Evolutionary conservation across 2,888 invertebrate genomes (phyloP), one percentile per base, ranked within the genome.

Genomic region (Meta bourneti): DNA sequence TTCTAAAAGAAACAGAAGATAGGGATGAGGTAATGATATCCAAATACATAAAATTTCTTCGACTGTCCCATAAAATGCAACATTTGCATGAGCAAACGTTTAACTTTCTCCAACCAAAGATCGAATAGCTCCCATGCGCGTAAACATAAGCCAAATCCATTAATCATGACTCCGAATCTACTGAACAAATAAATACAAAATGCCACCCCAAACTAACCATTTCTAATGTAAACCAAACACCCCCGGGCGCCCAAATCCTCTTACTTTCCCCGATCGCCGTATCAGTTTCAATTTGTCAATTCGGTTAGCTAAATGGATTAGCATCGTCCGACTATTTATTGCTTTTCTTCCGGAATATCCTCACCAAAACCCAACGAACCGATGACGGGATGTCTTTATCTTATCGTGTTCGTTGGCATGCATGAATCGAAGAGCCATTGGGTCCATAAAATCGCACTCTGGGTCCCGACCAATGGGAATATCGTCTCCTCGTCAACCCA

Each of bases 261-360:
- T 61, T 51, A 82, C 82, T 82, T 84, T 84, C 83, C 51, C n/a
- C 52, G 61, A 75, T 84, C 48, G 74, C 20, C n/a, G 54, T 54
- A 84, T 84, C 75, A 13, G 75, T 75, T 84, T 84, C 84, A 84
- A 84, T 84, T 84, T 84, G 84, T 61, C 61, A 72, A 72, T 51
- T 72, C 54, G 16, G 51, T 84, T 75, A 84, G 49, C 75, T 13
- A 75, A 34, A 34, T 54, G 48, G 83, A 84, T 84, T 84, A 75
- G 20, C 74, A 13, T 75, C 54, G 84, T 61, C 84, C 84, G 52
- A 84, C 74, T 75, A 84, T 84, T 84, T 19, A 84, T 75, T 52
- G 54, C 8, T 71, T 71, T 81, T n/a, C 54, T 52, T 34, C 74
- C 61, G 71, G n/a, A 52, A n/a, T 19, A 72, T 11, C 72, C 52